Evolutionary conservation across 2,888 invertebrate genomes (phyloP), one percentile per base, ranked within the genome.

Genomic region (Patella ulyssiponensis): DNA sequence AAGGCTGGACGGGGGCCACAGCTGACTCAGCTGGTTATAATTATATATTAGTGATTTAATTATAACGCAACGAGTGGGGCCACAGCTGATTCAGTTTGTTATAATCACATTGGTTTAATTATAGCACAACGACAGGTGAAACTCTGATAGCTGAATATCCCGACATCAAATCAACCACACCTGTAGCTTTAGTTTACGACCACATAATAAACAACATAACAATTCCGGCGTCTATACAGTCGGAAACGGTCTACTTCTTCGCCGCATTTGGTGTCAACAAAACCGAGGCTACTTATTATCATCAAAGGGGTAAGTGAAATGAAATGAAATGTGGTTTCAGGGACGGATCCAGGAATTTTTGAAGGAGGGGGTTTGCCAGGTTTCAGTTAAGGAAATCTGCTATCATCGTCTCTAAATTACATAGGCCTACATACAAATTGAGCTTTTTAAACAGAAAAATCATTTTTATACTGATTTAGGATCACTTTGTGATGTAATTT

Each of bases 121-220:
- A 14, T 44, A 77, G 77, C 14, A 54, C 69, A 44, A 52, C 20
- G 51, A 23, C 23, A 7, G 75, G 78, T 7, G 23, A 78, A 23
- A 78, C 78, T 7, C 11, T 20, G 33, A 33, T 71, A 23, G 79
- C 82, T 1, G 83, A 82, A 23, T 83, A 81, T 71, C 79, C 78
- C 5, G 71, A 77, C 3, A 17, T 80, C 1, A 77, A 78, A 1
- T 76, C 81, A 14, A 53, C 53, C 3, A 81, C 79, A 20, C 64
- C 64, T 3, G 64, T 64, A 5, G 64, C 20, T 64, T 15, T 64
- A 20, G 64, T 64, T 9, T 23, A 64, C 23, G 64, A 64, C 14
- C 23, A 64, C 11, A 44, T 44, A 44, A 12, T 64, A 2, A 64
- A 64, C 23, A 20, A 20, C 23, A 11, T 64, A 23, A 15, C 64